phyloP scores from a whole-genome alignment of 2,797 vertebrate genomes.

The Rhabdophis nuchalis region DNA sequence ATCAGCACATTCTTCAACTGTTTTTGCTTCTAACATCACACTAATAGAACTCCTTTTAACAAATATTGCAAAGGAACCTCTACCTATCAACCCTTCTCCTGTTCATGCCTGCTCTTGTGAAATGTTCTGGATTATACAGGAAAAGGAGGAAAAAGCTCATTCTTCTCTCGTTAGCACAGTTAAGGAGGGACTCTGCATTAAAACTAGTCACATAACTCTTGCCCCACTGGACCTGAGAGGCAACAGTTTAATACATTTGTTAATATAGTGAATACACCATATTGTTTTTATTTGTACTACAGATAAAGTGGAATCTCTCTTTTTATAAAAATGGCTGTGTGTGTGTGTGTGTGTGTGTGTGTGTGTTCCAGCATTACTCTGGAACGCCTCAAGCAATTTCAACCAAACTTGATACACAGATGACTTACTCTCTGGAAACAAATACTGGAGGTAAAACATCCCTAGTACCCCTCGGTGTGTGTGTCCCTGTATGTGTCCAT shows the following conservation, averaged over 20 bases:
- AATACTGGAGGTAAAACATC: too few species aligned
- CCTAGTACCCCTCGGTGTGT: too few species aligned
- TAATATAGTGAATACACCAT: background rate
- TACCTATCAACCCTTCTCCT: background rate
- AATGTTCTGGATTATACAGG: background rate
- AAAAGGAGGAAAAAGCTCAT: background rate
- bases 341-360: too few species aligned
- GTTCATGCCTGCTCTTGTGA: background rate
- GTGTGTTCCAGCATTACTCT: too few species aligned
- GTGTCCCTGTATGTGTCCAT: too few species aligned
- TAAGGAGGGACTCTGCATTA: background rate
- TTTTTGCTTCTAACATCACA: background rate
- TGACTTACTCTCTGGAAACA: too few species aligned
- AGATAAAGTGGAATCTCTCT: background rate
- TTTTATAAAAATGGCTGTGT: too few species aligned
- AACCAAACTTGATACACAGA: too few species aligned
- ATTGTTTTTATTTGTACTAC: background rate
- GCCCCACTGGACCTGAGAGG: background rate
- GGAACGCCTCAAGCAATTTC: too few species aligned
- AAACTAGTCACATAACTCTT: background rate
- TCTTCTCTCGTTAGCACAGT: background rate
- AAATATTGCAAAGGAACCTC: background rate
- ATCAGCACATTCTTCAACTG: background rate
- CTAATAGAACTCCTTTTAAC: conserved; percentile 11
- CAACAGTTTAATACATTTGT: background rate